A percentile compares a stretch with the other conserved stretches of the same genome.
Conservation (phyloP, 1,140 invertebrate species). For the Panulirus ornatus region DNA sequence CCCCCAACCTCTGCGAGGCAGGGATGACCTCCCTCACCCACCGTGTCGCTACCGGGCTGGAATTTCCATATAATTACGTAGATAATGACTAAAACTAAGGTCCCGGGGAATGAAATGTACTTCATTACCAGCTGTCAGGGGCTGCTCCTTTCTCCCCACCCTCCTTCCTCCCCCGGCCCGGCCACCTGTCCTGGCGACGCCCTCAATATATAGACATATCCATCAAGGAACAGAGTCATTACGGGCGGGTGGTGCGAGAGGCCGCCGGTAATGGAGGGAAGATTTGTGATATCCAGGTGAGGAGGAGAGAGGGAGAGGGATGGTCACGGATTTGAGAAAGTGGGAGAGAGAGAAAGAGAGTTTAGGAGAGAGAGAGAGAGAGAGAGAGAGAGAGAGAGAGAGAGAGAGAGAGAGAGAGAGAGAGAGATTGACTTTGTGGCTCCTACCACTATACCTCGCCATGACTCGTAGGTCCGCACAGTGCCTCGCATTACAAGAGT, state of each 20-base stretch:
- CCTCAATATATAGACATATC: neutral
- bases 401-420: slow-evolving; percentile 23
- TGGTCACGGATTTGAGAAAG: too few species aligned
- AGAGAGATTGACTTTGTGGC: slow-evolving; percentile 15
- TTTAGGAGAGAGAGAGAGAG: neutral
- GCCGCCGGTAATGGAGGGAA: neutral
- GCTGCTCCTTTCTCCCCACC: neutral
- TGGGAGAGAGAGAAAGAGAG: neutral
- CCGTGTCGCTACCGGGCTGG: neutral
- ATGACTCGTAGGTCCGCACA: too few species aligned
- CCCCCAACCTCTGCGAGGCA: too few species aligned
- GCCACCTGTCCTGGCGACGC: neutral
- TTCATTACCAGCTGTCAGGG: neutral
- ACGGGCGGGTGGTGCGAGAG: neutral
- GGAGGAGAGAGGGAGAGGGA: neutral
- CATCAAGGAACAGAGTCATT: neutral
- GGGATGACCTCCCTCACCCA: neutral
- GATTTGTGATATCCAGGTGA: neutral
- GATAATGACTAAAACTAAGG: slow-evolving; percentile 30
- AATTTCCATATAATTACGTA: slow-evolving; percentile 3
- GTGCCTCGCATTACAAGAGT: too few species aligned
- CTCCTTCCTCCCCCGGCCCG: too few species aligned
- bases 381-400: slow-evolving; percentile 1
- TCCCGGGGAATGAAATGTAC: neutral
- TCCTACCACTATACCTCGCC: too few species aligned